phyloP scores from a whole-genome alignment of 2,888 invertebrate species.

The Clitarchus hookeri region DNA sequence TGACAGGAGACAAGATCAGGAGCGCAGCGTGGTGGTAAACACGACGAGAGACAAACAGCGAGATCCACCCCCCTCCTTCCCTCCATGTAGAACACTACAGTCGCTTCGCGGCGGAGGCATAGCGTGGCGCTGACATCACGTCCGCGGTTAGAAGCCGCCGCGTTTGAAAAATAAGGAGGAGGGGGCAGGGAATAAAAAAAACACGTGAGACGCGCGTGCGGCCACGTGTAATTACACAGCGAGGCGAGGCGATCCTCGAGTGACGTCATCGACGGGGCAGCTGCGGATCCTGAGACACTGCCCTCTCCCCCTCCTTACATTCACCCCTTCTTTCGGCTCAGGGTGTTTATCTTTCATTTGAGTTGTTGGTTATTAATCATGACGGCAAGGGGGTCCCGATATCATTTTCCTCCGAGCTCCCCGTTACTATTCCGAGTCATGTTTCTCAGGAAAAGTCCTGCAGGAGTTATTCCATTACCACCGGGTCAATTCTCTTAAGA shows the following conservation, averaged over 20 bases:
- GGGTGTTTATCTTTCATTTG: not conserved
- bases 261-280: not conserved
- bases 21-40: not conserved
- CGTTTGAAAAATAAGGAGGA: not conserved
- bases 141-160: not conserved
- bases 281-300: not conserved
- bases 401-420: not conserved
- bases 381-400: not conserved
- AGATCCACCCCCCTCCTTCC: not conserved
- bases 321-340: not conserved
- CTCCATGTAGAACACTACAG: too few species aligned
- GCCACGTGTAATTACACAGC: conserved; percentile 1
- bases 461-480: too few species aligned
- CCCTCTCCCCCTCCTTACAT: not conserved
- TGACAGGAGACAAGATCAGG: not conserved
- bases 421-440: not conserved
- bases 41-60: conserved; percentile 4
- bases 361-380: not conserved
- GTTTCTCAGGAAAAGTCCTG: too few species aligned
- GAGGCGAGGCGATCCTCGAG: not conserved
- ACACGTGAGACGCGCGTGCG: not conserved
- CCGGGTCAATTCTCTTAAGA: too few species aligned
- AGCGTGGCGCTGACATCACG: not conserved
- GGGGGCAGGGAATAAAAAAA: not conserved
- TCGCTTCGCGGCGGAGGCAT: not conserved